phyloP scores from a whole-genome alignment of 1,140 invertebrate genomes.

The Drosophila tsacasi region DNA sequence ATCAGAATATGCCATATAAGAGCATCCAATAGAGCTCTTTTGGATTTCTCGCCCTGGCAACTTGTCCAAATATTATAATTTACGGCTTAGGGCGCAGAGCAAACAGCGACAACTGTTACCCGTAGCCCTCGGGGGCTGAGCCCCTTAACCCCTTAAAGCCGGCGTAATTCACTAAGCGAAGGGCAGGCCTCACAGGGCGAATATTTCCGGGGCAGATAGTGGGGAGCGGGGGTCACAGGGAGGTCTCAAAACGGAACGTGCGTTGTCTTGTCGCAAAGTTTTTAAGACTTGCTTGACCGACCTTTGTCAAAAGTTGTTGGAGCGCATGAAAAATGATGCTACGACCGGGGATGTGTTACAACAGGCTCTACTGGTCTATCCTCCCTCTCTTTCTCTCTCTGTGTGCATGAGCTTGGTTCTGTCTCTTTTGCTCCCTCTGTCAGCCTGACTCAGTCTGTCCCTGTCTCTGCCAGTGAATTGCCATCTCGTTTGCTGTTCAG shows the following conservation, averaged over 20 bases:
- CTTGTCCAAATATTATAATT: constrained; percentile 83
- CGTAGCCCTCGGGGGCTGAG: constrained; percentile 61
- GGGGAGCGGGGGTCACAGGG: background rate
- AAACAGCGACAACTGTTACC: constrained; percentile 79
- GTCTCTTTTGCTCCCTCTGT: background rate
- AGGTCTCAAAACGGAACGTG: constrained; percentile 61
- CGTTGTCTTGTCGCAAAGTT: constrained; percentile 83
- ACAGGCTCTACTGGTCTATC: constrained; percentile 34
- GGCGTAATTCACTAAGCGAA: constrained; percentile 81
- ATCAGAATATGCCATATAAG: constrained; percentile 5
- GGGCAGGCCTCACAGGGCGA: constrained; percentile 41
- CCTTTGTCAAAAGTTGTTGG: constrained; percentile 82
- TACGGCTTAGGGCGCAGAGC: constrained; percentile 78
- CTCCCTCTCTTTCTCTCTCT: background rate
- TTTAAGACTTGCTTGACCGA: constrained; percentile 83
- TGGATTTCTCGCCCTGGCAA: constrained; percentile 25
- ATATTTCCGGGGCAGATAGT: constrained; percentile 2
- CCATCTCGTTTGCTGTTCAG: constrained; percentile 56
- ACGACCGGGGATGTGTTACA: constrained; percentile 76
- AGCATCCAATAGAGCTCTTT: constrained; percentile 23
- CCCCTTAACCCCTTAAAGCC: constrained; percentile 82
- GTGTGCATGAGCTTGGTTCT: background rate
- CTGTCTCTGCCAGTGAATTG: constrained; percentile 32
- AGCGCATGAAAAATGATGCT: constrained; percentile 83
- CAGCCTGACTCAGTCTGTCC: background rate